Percentiles rank a stretch among this genome's conserved stretches.
phyloP scores from a whole-genome alignment of 35 echinoderm and acorn worm genomes.

The Amphiura filiformis region DNA sequence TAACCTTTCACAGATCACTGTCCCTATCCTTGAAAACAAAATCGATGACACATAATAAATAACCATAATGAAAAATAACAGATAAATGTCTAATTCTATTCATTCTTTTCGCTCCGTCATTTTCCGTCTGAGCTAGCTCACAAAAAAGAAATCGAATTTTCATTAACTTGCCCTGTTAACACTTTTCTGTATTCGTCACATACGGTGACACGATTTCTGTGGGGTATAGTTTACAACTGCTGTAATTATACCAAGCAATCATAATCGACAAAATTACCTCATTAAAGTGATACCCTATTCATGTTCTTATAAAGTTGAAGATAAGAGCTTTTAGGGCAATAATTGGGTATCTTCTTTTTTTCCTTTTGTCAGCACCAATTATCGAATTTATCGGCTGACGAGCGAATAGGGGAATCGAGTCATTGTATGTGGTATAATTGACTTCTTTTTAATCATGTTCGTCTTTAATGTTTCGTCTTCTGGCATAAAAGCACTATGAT shows the following conservation, averaged over 20 bases:
- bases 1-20: too few species aligned
- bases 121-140: neutral
- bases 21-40: too few species aligned
- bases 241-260: neutral
- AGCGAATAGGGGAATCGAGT: neutral
- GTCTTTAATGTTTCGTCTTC: too few species aligned
- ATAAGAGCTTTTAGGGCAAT: neutral
- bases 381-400: neutral
- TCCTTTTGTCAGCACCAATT: neutral
- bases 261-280: neutral
- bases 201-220: neutral
- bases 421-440: neutral
- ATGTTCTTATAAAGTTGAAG: neutral
- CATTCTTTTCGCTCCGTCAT: too few species aligned
- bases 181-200: neutral
- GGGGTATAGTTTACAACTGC: neutral
- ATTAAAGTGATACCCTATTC: neutral
- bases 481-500: neutral
- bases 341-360: neutral
- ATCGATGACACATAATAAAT: too few species aligned
- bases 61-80: too few species aligned
- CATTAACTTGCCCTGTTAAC: neutral
- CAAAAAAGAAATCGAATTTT: conserved; percentile 6
- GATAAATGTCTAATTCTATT: too few species aligned
- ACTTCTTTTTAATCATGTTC: neutral